Evolutionary conservation across 2,113 vertebrate genomes (phyloP).

Genomic region (Oxygymnocypris stewartii): DNA sequence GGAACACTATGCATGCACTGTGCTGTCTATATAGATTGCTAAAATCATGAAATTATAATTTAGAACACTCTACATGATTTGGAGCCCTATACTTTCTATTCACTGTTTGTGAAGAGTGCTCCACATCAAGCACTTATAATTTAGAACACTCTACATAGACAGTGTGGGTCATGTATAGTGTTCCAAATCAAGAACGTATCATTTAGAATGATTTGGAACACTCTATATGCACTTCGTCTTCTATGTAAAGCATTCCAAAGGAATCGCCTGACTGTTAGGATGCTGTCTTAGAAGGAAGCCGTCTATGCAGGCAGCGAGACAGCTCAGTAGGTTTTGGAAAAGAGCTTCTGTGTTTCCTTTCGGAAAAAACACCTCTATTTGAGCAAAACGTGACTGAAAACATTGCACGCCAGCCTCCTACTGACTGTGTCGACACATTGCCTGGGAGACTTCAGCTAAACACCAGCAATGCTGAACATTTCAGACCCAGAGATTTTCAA

Average conservation of each 20-base stretch:
- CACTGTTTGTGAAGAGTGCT: background rate
- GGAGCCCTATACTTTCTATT: background rate
- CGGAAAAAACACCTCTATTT: background rate
- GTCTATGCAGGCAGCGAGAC: background rate
- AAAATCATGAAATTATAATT: no score
- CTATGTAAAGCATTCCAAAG: background rate
- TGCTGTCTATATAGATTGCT: background rate
- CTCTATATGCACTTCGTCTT: background rate
- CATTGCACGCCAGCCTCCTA: background rate
- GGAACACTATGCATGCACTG: no score
- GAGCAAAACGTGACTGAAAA: conserved; percentile 20
- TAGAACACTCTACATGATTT: no score
- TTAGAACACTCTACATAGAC: background rate
- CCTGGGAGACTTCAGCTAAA: background rate
- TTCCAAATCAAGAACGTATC: no score
- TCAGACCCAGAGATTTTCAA: conserved; percentile 46
- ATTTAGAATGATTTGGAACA: background rate
- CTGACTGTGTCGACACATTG: background rate
- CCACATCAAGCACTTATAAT: background rate
- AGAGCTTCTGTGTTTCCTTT: background rate
- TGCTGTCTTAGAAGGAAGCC: background rate
- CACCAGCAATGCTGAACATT: conserved; percentile 9
- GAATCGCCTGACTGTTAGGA: background rate
- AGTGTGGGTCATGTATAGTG: no score
- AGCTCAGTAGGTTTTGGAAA: conserved; percentile 1